phyloP scores from a whole-genome alignment of 2,888 invertebrate genomes.

The Xanthorhoe designata region DNA sequence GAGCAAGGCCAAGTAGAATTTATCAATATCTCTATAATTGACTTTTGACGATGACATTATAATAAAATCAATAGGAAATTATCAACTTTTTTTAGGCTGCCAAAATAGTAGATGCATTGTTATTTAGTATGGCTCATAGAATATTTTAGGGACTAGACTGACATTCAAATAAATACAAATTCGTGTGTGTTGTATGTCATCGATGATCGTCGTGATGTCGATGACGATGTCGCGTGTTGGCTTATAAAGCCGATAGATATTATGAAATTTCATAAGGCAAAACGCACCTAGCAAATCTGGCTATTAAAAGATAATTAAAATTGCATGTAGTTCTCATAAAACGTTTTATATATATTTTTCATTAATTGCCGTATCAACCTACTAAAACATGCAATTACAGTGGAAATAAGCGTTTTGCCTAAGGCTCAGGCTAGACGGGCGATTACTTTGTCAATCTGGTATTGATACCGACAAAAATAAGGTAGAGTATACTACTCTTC shows the following conservation, averaged over 20 bases:
- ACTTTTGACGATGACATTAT: background rate
- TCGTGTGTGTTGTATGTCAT: too few relatives aligned
- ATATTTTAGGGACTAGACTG: too few relatives aligned
- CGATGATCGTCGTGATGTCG: too few relatives aligned
- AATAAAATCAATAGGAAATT: too few relatives aligned
- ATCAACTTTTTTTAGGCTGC: too few relatives aligned
- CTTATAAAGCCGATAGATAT: background rate
- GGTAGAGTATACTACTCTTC: background rate
- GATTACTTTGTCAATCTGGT: background rate
- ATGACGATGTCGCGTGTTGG: too few relatives aligned
- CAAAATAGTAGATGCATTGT: too few relatives aligned
- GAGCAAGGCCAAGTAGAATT: background rate
- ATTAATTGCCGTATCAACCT: background rate
- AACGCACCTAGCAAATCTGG: background rate
- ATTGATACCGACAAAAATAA: background rate
- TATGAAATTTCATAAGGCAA: background rate
- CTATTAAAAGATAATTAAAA: background rate
- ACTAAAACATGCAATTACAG: background rate
- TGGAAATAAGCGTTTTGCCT: conserved; percentile 1
- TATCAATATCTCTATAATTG: background rate
- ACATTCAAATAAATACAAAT: too few relatives aligned
- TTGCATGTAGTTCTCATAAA: background rate
- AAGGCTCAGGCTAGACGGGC: background rate
- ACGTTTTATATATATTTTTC: background rate
- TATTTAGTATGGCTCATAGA: too few relatives aligned